Conservation (phyloP, 2,797 vertebrate species). For the Microctenopoma stevenorrisi region DNA sequence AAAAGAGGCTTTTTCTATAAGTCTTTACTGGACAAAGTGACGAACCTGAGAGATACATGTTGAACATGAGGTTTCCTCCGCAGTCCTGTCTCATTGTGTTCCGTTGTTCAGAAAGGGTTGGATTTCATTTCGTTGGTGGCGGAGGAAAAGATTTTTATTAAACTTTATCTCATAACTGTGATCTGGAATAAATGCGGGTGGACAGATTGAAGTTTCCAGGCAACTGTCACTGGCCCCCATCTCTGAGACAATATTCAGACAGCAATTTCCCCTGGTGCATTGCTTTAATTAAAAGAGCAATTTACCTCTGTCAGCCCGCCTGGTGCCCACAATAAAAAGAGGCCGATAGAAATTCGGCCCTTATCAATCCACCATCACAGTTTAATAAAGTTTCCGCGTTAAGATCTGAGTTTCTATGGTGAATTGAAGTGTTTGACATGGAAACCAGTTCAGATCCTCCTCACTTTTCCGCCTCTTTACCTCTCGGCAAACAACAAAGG, state of each 20-base stretch:
- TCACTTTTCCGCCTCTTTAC: slow-evolving; percentile 93
- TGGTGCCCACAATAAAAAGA: slow-evolving; percentile 87
- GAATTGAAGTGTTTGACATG: slow-evolving; percentile 89
- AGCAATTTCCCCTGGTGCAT: slow-evolving; percentile 96
- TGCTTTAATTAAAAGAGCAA: slow-evolving; percentile 98
- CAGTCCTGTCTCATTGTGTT: slow-evolving; percentile 95
- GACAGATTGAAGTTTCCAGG: slow-evolving; percentile 92
- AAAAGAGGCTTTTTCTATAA: slow-evolving; percentile 26
- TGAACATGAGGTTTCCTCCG: slow-evolving; percentile 96
- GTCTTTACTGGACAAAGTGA: slow-evolving; percentile 44
- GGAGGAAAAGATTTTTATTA: slow-evolving; percentile 88
- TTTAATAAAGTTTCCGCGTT: slow-evolving; percentile 96
- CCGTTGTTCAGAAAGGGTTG: slow-evolving; percentile 80
- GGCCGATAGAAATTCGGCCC: slow-evolving; percentile 85
- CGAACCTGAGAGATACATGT: slow-evolving; percentile 99
- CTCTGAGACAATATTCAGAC: slow-evolving; percentile 91
- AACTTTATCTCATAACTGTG: slow-evolving; percentile 90
- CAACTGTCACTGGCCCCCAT: slow-evolving; percentile 90
- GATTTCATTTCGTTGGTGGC: slow-evolving; percentile 84
- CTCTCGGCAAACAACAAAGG: slow-evolving; percentile 91
- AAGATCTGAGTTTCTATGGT: slow-evolving; percentile 92
- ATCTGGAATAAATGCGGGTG: slow-evolving; percentile 89
- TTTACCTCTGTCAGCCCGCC: slow-evolving; percentile 90
- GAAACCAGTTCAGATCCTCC: slow-evolving; percentile 88
- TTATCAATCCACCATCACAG: slow-evolving; percentile 95